Percentiles rank a stretch among this genome's conserved stretches.
These are phyloP conservation scores for Neoscelio sp. DNA, from an alignment of 2,888 invertebrate genomes.

Conservation along the genomic window DNA sequence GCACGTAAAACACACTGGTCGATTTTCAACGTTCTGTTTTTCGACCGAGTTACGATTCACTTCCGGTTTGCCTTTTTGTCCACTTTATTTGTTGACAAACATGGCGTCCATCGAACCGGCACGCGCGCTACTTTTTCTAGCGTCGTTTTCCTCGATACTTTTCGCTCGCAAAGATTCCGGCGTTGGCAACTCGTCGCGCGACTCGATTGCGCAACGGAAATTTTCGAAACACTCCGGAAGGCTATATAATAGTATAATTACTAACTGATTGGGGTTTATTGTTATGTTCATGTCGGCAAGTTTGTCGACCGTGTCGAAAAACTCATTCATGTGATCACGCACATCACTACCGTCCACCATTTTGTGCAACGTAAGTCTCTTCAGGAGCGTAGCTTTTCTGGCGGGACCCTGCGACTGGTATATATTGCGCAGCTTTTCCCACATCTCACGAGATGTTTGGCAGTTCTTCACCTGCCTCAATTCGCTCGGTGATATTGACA, in stretches of 20 bases:
- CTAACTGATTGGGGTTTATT: conserved; percentile 14
- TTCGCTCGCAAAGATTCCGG: conserved; percentile 28
- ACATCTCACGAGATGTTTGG: conserved; percentile 49
- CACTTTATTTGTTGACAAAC: no score
- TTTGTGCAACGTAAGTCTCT: not conserved
- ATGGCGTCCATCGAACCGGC: not conserved
- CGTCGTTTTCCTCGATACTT: not conserved
- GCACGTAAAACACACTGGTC: not conserved
- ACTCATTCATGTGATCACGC: not conserved
- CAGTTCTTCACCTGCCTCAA: conserved; percentile 56
- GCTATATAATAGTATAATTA: conserved; percentile 41
- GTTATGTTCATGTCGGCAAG: conserved; percentile 42
- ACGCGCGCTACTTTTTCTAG: not conserved
- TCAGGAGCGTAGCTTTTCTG: no score
- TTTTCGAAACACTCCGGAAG: conserved; percentile 37
- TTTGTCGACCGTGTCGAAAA: conserved; percentile 49
- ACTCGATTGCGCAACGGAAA: conserved; percentile 47
- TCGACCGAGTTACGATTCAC: not conserved
- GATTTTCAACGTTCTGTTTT: not conserved
- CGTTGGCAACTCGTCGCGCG: conserved; percentile 38
- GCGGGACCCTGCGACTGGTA: conserved; percentile 54
- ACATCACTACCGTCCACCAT: not conserved
- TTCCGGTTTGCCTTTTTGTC: not conserved
- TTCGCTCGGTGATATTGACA: conserved; percentile 51
- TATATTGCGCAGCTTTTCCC: conserved; percentile 35